Evolutionary conservation across 2,888 invertebrate genomes (phyloP), one percentile per base, ranked within the genome.

Genomic region (Lasioglossum vierecki): DNA sequence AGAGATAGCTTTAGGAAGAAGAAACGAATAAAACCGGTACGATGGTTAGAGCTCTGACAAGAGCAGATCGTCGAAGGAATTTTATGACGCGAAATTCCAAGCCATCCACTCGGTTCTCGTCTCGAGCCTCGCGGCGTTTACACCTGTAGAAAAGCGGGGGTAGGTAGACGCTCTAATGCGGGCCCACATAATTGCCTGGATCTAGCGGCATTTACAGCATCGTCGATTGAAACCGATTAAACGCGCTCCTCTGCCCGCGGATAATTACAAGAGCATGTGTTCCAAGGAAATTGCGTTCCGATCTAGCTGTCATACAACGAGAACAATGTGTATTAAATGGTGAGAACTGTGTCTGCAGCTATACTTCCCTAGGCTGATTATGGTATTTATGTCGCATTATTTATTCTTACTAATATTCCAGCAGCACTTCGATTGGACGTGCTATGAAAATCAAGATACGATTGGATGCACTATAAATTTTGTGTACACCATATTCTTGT

Each of bases 81-180:
- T 82, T 86, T 84, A 86, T 75, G 75, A 82, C 72, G 79, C 35
- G 75, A 81, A 81, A 84, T 82, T 84, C 79, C 86, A 74, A 2
- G 5, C 74, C 35, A 41, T 80, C 72, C 30, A 41, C 57, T 53
- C 53, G 22, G 79, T 41, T 70, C 72, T 80, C 66, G 53, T 35
- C 39, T 39, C 57, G 22, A 41, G 68, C 18, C 60, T 39, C 72
- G 26, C 74, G 26, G 63, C 72, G 77, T 81, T 79, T 77, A 41
- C 76, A 81, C 83, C 77, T 79, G 79, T 71, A 77, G 84, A 79
- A 75, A 77, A 76, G 71, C 63, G 60, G 53, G 18, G 44, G 35
- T 66, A 41, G 46, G 44, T 44, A 41, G 76, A 74, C 74, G 77
- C 75, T 68, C 60, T 4, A 22, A 68, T 57, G 80, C 22, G 49